Evolutionary conservation across 2,888 invertebrate genomes (phyloP).

Genomic region (Lamellibrachia columna): DNA sequence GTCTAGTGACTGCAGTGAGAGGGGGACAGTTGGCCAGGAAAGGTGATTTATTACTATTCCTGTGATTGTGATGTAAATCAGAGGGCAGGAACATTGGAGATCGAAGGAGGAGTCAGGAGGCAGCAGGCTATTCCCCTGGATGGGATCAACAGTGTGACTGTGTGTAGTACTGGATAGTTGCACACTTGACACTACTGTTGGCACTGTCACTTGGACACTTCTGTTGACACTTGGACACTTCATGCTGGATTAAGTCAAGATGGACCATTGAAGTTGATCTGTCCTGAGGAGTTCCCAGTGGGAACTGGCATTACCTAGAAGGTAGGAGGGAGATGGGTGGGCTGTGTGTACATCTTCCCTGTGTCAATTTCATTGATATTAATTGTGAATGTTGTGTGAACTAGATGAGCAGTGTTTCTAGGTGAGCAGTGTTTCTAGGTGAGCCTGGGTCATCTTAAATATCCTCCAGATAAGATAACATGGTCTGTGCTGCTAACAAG

Average conservation of each 20-base stretch:
- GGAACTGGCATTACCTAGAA: background rate
- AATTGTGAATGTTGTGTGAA: background rate
- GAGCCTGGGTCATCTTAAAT: background rate
- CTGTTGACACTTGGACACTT: background rate
- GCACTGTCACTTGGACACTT: too few species aligned
- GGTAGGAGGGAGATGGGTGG: background rate
- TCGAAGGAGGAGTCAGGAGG: background rate
- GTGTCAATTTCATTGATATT: background rate
- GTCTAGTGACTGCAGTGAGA: background rate
- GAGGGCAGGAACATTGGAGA: background rate
- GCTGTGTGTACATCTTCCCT: background rate
- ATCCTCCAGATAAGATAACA: background rate
- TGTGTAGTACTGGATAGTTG: background rate
- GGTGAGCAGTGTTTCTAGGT: background rate
- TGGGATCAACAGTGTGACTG: background rate
- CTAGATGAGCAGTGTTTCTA: background rate
- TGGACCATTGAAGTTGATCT: background rate
- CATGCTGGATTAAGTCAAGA: background rate
- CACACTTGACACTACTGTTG: background rate
- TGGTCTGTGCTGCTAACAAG: background rate
- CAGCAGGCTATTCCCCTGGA: background rate
- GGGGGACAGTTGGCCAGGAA: background rate
- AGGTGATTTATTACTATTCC: conserved; percentile 3
- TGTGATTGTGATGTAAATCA: background rate
- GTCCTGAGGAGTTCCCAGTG: background rate